Percentiles rank a stretch among this genome's conserved stretches.
phyloP scores from a whole-genome alignment of 1,140 invertebrate genomes.

The Spodoptera frugiperda region DNA sequence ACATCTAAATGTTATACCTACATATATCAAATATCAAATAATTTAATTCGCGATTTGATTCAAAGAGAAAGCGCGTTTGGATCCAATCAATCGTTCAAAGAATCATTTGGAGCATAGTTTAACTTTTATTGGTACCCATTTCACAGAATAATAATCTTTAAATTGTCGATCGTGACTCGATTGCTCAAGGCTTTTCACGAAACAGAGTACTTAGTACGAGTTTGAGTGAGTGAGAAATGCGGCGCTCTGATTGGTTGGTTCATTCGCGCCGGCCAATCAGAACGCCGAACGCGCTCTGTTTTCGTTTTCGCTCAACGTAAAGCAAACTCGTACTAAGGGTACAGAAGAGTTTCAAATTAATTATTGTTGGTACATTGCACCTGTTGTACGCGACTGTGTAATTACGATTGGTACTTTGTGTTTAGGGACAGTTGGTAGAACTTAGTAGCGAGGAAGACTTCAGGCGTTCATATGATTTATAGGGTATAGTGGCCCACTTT shows the following conservation, averaged over 20 bases:
- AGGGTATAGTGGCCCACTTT: no score
- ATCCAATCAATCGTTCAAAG: constrained; percentile 33
- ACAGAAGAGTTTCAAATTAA: constrained; percentile 28
- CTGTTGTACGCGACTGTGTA: constrained; percentile 18
- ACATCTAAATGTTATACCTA: neutral
- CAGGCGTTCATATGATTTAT: no score
- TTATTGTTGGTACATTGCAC: constrained; percentile 9
- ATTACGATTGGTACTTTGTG: neutral
- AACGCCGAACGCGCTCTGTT: no score
- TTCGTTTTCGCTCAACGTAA: no score
- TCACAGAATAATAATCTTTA: constrained; percentile 41
- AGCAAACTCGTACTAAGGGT: no score
- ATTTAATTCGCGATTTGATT: constrained; percentile 34
- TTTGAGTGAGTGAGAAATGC: no score
- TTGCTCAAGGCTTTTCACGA: constrained; percentile 31
- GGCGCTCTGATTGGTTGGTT: no score
- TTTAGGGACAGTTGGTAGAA: no score
- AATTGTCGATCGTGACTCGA: constrained; percentile 32
- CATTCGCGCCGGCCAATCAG: no score
- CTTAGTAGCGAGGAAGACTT: no score
- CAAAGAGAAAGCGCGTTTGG: constrained; percentile 32
- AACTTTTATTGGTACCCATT: constrained; percentile 44
- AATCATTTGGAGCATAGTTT: constrained; percentile 35
- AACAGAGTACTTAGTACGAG: no score
- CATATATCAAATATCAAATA: neutral